A percentile compares a stretch with the other conserved stretches of the same genome.
Conservation (phyloP, 1,140 invertebrate species). For the Eriocheir sinensis region DNA sequence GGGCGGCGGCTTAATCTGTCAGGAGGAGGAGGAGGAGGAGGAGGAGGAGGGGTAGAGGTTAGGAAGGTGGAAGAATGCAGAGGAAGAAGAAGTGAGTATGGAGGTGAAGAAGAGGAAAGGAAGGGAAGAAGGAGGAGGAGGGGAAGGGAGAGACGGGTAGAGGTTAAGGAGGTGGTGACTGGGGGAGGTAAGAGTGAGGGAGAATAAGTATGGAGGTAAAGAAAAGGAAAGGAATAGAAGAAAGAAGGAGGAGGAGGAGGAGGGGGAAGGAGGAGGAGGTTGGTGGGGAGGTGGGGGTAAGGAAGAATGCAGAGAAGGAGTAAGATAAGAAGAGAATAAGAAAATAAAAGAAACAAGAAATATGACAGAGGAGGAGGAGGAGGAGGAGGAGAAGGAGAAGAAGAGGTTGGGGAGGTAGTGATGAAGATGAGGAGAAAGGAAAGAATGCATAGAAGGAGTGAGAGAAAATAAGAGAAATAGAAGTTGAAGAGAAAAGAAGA, state of each 20-base stretch:
- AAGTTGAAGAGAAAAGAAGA: background rate
- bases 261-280: background rate
- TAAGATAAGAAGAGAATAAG: background rate
- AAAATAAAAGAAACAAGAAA: background rate
- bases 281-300: background rate
- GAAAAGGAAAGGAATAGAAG: background rate
- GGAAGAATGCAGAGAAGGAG: background rate
- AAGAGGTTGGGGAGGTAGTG: background rate
- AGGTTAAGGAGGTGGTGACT: background rate
- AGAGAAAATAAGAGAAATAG: background rate
- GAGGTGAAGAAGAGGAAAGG: constrained; percentile 8
- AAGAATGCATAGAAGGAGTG: background rate
- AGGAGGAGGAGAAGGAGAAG: background rate
- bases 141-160: background rate
- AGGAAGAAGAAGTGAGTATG: background rate
- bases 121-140: background rate
- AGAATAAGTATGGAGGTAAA: background rate
- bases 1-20: constrained; percentile 33
- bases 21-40: background rate
- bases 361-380: background rate
- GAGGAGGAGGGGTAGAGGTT: background rate
- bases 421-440: background rate
- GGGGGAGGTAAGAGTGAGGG: background rate
- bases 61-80: background rate
- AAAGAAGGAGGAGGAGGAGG: background rate